Evolutionary conservation across 2,113 vertebrate species (phyloP).

Genomic region (Pipa parva): DNA sequence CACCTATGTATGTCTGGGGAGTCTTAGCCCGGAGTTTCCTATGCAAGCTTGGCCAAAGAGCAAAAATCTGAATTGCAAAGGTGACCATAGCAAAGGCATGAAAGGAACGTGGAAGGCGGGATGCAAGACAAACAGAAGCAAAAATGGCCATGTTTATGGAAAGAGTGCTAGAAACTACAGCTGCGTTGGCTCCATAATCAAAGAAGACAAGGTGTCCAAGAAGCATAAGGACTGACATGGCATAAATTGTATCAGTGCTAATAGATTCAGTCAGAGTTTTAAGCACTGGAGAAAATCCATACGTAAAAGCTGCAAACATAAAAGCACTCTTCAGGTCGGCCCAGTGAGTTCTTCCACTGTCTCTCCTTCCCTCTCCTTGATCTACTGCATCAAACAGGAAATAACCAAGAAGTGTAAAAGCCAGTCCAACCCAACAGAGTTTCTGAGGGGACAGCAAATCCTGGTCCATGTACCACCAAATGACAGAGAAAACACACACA

Average conservation of each 20-base stretch:
- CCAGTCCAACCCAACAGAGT: conserved; percentile 69
- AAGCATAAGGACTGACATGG: conserved; percentile 92
- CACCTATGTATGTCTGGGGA: conserved; percentile 65
- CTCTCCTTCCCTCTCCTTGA: conserved; percentile 49
- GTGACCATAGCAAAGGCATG: conserved; percentile 91
- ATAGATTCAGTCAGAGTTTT: conserved; percentile 94
- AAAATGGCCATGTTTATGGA: conserved; percentile 95
- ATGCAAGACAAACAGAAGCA: conserved; percentile 89
- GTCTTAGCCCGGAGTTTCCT: conserved; percentile 75
- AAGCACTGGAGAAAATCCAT: conserved; percentile 88
- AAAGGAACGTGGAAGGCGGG: conserved; percentile 80
- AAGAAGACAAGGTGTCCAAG: conserved; percentile 90
- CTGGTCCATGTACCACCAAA: conserved; percentile 93
- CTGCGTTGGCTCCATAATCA: conserved; percentile 82
- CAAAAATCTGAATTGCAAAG: conserved; percentile 89
- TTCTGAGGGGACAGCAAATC: conserved; percentile 73
- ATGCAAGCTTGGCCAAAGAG: conserved; percentile 91
- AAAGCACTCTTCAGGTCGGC: conserved; percentile 84
- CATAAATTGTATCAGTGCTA: conserved; percentile 94
- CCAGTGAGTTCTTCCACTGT: conserved; percentile 68
- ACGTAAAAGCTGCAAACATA: conserved; percentile 88
- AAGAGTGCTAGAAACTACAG: conserved; percentile 81
- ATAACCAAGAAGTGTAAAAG: conserved; percentile 77
- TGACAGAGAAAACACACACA: conserved; percentile 83
- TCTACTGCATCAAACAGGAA: conserved; percentile 72